Evolutionary conservation across 2,888 invertebrate genomes (phyloP).

Genomic region (Limenitis camilla): DNA sequence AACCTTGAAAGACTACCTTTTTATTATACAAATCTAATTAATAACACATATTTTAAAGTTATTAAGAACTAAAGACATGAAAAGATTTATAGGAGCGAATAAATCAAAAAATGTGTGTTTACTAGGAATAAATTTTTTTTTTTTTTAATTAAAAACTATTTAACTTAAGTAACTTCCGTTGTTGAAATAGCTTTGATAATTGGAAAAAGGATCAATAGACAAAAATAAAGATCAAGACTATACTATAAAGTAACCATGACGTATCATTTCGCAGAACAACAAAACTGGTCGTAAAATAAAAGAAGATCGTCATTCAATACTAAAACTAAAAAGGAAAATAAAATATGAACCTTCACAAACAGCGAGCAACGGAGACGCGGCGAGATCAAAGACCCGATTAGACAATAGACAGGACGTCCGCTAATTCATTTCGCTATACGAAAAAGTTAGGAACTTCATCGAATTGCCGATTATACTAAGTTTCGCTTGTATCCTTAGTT

Average conservation of each 20-base stretch:
- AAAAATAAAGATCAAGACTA: too few species aligned
- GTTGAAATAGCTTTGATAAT: too few species aligned
- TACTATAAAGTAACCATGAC: not conserved
- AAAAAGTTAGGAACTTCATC: constrained; percentile 14
- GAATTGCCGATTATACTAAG: constrained; percentile 15
- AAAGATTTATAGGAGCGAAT: too few species aligned
- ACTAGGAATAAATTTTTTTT: too few species aligned
- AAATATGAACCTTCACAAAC: constrained; percentile 2
- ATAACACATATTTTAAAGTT: too few species aligned
- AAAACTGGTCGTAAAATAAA: constrained; percentile 1
- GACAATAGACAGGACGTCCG: constrained; percentile 24
- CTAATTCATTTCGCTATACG: constrained; percentile 15
- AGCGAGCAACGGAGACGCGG: not conserved
- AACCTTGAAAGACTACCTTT: too few species aligned
- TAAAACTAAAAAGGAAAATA: not conserved
- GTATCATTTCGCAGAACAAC: constrained; percentile 3
- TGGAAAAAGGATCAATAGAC: too few species aligned
- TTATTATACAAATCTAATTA: too few species aligned
- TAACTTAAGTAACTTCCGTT: too few species aligned
- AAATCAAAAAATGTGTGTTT: too few species aligned
- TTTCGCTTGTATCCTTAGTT: constrained; percentile 13
- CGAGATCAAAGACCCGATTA: constrained; percentile 18
- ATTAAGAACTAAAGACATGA: too few species aligned
- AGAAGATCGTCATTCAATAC: not conserved
- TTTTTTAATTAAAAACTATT: too few species aligned